Percentiles rank a stretch among this genome's conserved stretches.
Evolutionary conservation across 2,797 vertebrate species (phyloP).

Genomic region (Otolemur crassicaudatus): DNA sequence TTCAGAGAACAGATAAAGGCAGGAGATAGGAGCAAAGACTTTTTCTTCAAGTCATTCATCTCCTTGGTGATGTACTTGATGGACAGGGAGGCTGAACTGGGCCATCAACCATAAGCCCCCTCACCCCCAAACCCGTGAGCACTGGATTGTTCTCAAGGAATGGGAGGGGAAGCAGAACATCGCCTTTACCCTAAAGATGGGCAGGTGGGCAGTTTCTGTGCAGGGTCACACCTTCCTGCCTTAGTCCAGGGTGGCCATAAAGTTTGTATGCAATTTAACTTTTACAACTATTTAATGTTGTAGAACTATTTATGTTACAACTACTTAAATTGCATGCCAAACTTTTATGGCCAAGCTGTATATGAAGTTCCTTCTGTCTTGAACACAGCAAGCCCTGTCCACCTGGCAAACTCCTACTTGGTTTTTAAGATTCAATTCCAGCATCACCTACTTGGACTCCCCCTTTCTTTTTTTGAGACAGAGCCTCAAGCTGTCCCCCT

Average conservation of each 20-base stretch:
- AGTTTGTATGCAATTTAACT: too few relatives aligned
- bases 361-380: slow-evolving; percentile 23
- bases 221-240: slow-evolving; percentile 57
- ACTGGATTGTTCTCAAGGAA: not conserved
- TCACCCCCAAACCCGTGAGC: not conserved
- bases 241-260: too few relatives aligned
- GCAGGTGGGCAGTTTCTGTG: slow-evolving; percentile 12
- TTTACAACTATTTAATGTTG: too few relatives aligned
- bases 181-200: slow-evolving; percentile 13
- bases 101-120: not conserved
- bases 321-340: too few relatives aligned
- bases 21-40: not conserved
- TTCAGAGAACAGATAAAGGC: slow-evolving; percentile 16
- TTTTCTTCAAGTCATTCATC: not conserved
- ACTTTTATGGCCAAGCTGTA: not conserved
- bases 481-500: too few relatives aligned
- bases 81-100: not conserved
- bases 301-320: too few relatives aligned
- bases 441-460: not conserved
- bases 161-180: slow-evolving; percentile 4
- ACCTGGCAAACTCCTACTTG: slow-evolving; percentile 1
- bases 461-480: not conserved
- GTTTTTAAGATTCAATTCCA: slow-evolving; percentile 30
- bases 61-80: slow-evolving; percentile 6
- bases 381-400: not conserved